Conservation (phyloP, 2,888 invertebrate species). For the Stramonita haemastoma region DNA sequence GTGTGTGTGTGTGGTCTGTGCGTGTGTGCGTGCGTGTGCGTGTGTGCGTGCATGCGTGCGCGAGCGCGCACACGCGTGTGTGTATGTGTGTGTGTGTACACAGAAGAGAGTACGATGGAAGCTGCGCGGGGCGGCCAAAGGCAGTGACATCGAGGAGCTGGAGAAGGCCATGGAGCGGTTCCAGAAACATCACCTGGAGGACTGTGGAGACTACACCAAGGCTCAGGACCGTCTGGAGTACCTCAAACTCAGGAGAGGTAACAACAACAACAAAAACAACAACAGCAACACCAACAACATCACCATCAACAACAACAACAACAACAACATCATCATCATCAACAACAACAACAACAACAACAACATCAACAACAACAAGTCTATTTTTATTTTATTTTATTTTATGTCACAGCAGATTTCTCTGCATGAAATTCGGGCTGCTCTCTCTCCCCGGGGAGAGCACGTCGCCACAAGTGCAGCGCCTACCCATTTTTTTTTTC, state of each 20-base stretch:
- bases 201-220: slow-evolving; percentile 64
- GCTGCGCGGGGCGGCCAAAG: slow-evolving; percentile 57
- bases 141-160: slow-evolving; percentile 59
- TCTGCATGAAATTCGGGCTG: too few relatives aligned
- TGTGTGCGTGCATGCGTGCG: neutral
- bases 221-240: slow-evolving; percentile 59
- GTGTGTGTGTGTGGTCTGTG: neutral
- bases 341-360: neutral
- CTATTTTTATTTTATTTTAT: too few relatives aligned
- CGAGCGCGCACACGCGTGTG: neutral
- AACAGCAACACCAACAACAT: neutral
- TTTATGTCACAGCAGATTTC: too few relatives aligned
- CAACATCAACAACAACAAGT: neutral
- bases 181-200: slow-evolving; percentile 61
- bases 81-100: neutral
- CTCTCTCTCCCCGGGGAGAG: too few relatives aligned
- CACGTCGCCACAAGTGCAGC: too few relatives aligned
- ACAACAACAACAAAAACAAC: neutral
- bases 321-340: neutral
- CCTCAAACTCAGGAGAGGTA: slow-evolving; percentile 62
- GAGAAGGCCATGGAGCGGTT: slow-evolving; percentile 60
- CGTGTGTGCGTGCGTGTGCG: neutral
- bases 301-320: neutral
- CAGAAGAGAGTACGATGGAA: slow-evolving; percentile 64
- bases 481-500: too few relatives aligned